phyloP scores from a whole-genome alignment of 1,140 invertebrate species.

The Elysia chlorotica region DNA sequence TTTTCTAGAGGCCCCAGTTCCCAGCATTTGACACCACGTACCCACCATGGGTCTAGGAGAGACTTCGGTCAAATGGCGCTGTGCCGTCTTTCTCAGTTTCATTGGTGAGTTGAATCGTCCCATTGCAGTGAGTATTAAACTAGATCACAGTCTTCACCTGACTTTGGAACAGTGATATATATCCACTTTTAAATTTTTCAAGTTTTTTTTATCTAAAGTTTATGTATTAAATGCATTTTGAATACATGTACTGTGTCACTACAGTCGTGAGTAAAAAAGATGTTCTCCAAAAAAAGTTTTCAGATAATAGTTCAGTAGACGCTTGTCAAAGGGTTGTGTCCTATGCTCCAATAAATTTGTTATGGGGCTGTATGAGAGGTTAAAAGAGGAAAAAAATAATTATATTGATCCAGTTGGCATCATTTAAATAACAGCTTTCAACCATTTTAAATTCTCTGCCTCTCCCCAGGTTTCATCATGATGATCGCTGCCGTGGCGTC shows the following conservation, averaged over 20 bases:
- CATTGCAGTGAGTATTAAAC: neutral
- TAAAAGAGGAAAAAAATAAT: neutral
- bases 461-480: neutral
- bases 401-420: neutral
- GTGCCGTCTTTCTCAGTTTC: conserved; percentile 4
- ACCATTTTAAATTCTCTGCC: no score
- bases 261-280: neutral
- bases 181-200: neutral
- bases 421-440: no score
- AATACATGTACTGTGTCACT: neutral
- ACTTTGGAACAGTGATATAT: no score
- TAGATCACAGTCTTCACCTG: no score
- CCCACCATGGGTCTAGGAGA: conserved; percentile 12
- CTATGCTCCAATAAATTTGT: no score
- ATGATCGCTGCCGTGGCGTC: conserved; percentile 13
- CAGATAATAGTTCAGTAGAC: neutral
- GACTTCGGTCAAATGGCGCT: conserved; percentile 8
- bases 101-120: neutral
- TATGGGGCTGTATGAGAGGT: neutral
- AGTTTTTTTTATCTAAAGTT: neutral
- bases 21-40: no score
- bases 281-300: neutral
- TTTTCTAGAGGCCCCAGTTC: no score
- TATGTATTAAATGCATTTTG: neutral
- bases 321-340: neutral